Conservation (phyloP, 2,797 vertebrate species). For the Chiroxiphia lanceolata region DNA sequence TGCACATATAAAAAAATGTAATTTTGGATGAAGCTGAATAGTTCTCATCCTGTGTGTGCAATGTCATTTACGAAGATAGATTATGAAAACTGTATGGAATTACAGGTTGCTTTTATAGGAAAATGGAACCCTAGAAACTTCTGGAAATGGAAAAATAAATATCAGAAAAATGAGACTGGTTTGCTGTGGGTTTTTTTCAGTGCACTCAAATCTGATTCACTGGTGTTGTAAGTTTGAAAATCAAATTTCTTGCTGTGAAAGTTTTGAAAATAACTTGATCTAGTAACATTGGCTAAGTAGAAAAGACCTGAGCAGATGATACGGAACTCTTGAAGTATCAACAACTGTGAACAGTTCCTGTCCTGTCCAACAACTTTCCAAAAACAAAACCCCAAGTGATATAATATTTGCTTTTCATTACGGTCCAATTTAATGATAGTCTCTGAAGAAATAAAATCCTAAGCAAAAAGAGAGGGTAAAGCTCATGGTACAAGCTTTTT, state of each 20-base stretch:
- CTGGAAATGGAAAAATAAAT: background rate
- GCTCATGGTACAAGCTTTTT: rapidly evolving
- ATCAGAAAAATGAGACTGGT: background rate
- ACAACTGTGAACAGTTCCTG: background rate
- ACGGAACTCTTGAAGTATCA: background rate
- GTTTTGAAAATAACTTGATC: background rate
- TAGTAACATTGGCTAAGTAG: background rate
- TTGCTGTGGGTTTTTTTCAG: background rate
- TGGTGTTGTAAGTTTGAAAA: background rate
- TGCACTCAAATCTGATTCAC: background rate
- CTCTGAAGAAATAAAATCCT: background rate
- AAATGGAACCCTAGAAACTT: background rate
- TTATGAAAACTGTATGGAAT: background rate
- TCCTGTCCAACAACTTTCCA: background rate
- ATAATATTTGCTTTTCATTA: background rate
- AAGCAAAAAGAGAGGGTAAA: background rate
- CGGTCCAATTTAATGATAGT: background rate
- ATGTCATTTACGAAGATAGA: background rate
- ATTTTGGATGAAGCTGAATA: background rate
- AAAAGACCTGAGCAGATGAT: background rate
- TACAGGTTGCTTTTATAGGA: background rate
- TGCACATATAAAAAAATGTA: background rate
- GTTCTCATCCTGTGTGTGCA: background rate
- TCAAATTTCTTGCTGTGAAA: background rate
- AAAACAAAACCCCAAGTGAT: background rate